A percentile compares a stretch with the other conserved stretches of the same genome.
Evolutionary conservation across 1,140 invertebrate species (phyloP).

Genomic region (Sycophila sp.): DNA sequence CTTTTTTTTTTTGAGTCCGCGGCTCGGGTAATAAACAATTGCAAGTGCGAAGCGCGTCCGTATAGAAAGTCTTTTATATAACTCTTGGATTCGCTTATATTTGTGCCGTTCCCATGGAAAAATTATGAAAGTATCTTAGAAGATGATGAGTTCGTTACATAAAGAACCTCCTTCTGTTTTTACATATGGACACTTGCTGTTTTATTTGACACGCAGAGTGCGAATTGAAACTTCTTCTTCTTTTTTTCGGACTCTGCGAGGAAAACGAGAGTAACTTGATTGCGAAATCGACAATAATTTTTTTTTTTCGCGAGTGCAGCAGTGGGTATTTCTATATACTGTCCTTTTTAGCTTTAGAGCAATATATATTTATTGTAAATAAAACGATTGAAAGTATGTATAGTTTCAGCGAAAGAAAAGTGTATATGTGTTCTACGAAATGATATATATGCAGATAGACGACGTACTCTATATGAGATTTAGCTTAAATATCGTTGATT

Average conservation of each 20-base stretch:
- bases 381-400: slow-evolving; percentile 2
- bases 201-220: not conserved
- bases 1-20: too few relatives aligned
- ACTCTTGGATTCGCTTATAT: not conserved
- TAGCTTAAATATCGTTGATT: not conserved
- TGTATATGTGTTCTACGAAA: not conserved
- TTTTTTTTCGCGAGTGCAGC: not conserved
- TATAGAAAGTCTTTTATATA: slow-evolving; percentile 3
- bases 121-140: not conserved
- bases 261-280: not conserved
- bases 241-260: too few relatives aligned
- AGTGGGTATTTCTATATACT: slow-evolving; percentile 24
- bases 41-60: not conserved
- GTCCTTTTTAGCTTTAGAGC: slow-evolving; percentile 4
- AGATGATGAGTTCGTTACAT: not conserved
- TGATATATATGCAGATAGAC: not conserved
- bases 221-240: not conserved
- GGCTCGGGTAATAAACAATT: too few relatives aligned
- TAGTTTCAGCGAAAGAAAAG: not conserved
- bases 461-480: too few relatives aligned
- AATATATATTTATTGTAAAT: slow-evolving; percentile 36
- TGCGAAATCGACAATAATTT: slow-evolving; percentile 24
- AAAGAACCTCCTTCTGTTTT: not conserved
- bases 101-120: not conserved
- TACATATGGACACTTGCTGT: not conserved